Conservation (phyloP, 2,797 vertebrate species). For the Loriculus beryllinus region DNA sequence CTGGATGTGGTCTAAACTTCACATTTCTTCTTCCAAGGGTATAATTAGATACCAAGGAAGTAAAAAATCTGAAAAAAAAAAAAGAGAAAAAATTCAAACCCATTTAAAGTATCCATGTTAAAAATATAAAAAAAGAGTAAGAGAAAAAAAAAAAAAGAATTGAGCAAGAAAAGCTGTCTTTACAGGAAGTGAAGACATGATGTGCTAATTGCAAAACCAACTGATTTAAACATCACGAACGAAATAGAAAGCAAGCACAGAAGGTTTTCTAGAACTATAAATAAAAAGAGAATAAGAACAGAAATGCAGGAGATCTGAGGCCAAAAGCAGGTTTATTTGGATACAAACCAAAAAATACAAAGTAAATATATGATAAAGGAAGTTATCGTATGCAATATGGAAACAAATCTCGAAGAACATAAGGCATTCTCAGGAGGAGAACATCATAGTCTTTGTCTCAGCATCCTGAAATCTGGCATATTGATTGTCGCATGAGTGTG, state of each 20-base stretch:
- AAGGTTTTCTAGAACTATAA: neutral
- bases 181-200: neutral
- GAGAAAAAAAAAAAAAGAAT: neutral
- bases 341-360: neutral
- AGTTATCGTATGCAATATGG: neutral
- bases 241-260: neutral
- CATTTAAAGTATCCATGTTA: neutral
- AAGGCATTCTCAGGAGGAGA: neutral
- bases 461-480: neutral
- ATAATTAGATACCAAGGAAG: neutral
- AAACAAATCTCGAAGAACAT: neutral
- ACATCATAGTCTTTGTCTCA: neutral
- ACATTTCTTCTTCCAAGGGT: neutral
- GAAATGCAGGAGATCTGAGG: neutral
- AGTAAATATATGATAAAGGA: neutral
- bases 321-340: neutral
- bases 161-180: neutral
- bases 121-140: neutral
- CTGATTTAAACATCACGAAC: neutral
- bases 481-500: neutral
- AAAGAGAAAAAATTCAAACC: neutral
- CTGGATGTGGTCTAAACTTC: neutral
- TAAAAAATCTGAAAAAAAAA: neutral
- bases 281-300: neutral
- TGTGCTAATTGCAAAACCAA: neutral